Evolutionary conservation across 1,140 invertebrate species (phyloP), one percentile per base, ranked within the genome.

Genomic region (Euschistus heros): DNA sequence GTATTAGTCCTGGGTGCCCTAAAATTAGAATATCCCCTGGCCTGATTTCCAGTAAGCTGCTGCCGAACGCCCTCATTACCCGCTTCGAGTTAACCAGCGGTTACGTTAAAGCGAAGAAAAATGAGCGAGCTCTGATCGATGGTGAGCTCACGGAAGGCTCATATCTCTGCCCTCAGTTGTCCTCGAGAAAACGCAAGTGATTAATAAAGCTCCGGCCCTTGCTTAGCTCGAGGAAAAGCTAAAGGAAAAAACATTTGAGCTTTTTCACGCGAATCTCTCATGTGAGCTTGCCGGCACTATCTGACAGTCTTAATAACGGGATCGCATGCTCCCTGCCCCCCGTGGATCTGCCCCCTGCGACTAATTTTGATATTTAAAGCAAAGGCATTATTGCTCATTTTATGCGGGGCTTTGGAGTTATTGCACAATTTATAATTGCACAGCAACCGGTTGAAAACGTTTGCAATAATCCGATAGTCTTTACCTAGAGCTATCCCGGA

Each of bases 231-330:
- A 18, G 47, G 47, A 22, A 50, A 18, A 20, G n/a, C 47, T 50
- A 50, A 50, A 50, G 47, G 47, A 50, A 50, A 50, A 50, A 50
- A 20, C 47, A 50, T 50, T 50, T 50, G 47, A 50, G 22, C 47
- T 50, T 50, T 50, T 50, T 50, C 47, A 50, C 47, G 47, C 47
- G 47, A 50, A 50, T 50, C 47, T 22, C 47, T 50, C 47, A 50
- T 50, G 47, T 50, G 47, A 50, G 47, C 47, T 22, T 22, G 47
- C 10, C 47, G n/a, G n/a, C 47, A 50, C 22, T 50, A 50, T 50
- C 47, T 50, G 47, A 50, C 47, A 50, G 47, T 50, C 47, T 50
- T 50, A 50, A 50, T 50, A 50, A 50, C 47, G n/a, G 47, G n/a
- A 50, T 50, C 22, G 47, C 47, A 50, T 50, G 47, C 47, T 50